phyloP scores from a whole-genome alignment of 2,113 vertebrate genomes.

The Arenaria interpres region DNA sequence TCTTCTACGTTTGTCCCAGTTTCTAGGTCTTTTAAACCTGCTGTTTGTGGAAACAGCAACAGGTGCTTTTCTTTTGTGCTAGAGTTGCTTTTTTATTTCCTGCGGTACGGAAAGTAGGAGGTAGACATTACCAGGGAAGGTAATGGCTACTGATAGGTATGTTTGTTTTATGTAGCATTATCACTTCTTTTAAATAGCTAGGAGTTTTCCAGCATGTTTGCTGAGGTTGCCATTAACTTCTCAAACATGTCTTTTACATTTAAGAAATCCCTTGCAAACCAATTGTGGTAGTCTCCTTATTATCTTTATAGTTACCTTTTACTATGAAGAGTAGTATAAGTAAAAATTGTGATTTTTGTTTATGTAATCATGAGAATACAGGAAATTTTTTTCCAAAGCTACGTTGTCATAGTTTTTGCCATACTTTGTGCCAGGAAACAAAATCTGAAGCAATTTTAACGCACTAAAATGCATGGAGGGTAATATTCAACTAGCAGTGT shows the following conservation, averaged over 20 bases:
- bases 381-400: not conserved
- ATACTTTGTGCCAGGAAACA: not conserved
- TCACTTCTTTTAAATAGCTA: not conserved
- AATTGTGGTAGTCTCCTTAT: not conserved
- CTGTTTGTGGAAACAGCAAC: not conserved
- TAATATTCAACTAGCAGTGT: not conserved
- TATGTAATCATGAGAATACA: not conserved
- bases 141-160: not conserved
- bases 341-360: not conserved
- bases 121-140: not conserved
- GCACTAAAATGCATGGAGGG: not conserved
- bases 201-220: not conserved
- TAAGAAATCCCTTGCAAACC: not conserved
- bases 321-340: not conserved
- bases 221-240: not conserved
- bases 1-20: not conserved
- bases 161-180: not conserved
- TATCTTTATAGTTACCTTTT: not conserved
- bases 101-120: not conserved
- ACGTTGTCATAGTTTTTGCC: not conserved
- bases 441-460: not conserved
- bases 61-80: not conserved
- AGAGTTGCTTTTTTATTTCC: not conserved
- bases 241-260: not conserved
- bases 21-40: not conserved